These are phyloP conservation scores for Drosophila prosaltans DNA, from an alignment of 1,140 invertebrate genomes.

Conservation along the genomic window DNA sequence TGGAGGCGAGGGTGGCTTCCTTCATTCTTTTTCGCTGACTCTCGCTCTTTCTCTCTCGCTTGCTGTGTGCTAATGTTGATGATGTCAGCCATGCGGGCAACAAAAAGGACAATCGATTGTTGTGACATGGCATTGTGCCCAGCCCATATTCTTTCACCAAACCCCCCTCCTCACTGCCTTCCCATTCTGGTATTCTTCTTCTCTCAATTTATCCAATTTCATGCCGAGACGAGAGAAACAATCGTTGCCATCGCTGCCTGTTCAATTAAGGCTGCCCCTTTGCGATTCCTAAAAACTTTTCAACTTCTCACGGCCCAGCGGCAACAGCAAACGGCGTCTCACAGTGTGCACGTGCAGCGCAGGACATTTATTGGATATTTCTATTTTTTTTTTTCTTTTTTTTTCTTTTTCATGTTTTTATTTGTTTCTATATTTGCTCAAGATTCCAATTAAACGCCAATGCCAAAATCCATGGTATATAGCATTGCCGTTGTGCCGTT, in stretches of 20 bases:
- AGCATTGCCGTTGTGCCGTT: conserved; percentile 1
- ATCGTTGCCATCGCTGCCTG: conserved; percentile 46
- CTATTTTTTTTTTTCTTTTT: conserved; percentile 46
- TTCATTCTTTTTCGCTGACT: no score
- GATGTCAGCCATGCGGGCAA: conserved; percentile 75
- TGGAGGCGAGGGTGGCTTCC: conserved; percentile 32
- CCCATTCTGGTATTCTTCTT: neutral
- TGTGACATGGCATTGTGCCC: conserved; percentile 71
- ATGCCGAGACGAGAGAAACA: conserved; percentile 17
- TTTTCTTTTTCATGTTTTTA: conserved; percentile 64
- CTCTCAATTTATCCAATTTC: conserved; percentile 57
- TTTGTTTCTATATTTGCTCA: conserved; percentile 78
- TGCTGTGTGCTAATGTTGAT: conserved; percentile 36
- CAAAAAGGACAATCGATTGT: conserved; percentile 80
- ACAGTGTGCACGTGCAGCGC: conserved; percentile 71
- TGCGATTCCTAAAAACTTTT: conserved; percentile 4
- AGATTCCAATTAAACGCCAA: conserved; percentile 80
- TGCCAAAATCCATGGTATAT: conserved; percentile 34
- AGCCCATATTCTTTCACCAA: conserved; percentile 19
- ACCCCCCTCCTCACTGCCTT: conserved; percentile 6
- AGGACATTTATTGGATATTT: conserved; percentile 82
- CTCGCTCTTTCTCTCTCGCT: neutral
- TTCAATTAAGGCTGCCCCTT: conserved; percentile 70
- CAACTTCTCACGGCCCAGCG: conserved; percentile 42
- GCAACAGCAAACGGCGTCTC: conserved; percentile 35